Conservation (phyloP, 2,797 vertebrate genomes). For the Hoplostethus mediterraneus region DNA sequence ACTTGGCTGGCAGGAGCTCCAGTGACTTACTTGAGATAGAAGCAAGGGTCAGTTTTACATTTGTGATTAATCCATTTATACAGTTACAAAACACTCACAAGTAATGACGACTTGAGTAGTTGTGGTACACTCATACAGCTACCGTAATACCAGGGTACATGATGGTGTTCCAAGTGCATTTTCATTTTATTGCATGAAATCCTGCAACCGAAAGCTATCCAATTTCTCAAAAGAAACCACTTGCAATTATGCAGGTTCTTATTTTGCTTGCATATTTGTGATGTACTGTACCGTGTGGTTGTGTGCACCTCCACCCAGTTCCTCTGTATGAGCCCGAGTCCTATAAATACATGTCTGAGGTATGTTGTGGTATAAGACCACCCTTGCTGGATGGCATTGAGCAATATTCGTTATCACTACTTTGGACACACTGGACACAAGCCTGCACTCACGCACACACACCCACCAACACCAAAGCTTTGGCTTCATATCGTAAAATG, state of each 20-base stretch:
- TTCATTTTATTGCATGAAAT: no score
- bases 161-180: neutral
- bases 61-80: no score
- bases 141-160: neutral
- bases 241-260: no score
- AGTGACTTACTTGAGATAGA: neutral
- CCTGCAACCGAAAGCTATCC: no score
- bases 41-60: no score
- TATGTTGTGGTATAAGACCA: neutral
- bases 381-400: no score
- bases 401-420: neutral
- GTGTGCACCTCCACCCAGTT: neutral
- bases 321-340: neutral
- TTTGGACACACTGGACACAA: neutral
- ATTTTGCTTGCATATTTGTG: no score
- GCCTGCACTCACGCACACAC: neutral
- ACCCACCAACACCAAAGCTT: neutral
- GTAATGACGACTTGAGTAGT: neutral
- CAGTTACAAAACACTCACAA: neutral
- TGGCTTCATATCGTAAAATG: no score
- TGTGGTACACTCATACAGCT: no score
- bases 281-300: neutral
- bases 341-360: no score
- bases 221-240: no score
- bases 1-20: neutral